Conservation (phyloP, 2,113 vertebrate species). For the Mustela lutreola region DNA sequence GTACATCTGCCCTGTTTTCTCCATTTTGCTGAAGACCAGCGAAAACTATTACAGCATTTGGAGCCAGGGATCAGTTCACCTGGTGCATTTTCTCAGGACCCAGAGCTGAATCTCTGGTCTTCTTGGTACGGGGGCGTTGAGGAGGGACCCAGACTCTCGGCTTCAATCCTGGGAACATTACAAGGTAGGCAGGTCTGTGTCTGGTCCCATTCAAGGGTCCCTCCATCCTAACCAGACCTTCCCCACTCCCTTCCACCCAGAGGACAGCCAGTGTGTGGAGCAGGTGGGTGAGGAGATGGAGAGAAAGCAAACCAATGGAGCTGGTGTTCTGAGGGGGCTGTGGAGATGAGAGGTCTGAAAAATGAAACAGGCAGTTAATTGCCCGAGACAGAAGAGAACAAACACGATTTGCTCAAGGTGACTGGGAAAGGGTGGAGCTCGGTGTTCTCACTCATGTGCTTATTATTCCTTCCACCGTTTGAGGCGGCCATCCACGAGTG, state of each 20-base stretch:
- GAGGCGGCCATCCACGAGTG: neutral
- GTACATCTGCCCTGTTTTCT: neutral
- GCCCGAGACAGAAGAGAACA: slow-evolving; percentile 2
- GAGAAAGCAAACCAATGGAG: neutral
- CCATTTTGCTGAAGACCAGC: neutral
- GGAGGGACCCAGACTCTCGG: neutral
- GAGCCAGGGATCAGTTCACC: neutral
- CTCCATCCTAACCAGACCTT: neutral
- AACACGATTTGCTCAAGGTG: slow-evolving; percentile 11
- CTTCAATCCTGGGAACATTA: neutral
- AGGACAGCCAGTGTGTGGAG: neutral
- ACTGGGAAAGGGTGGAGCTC: neutral
- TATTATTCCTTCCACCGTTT: neutral
- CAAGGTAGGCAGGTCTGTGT: neutral
- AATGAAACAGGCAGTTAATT: slow-evolving; percentile 50
- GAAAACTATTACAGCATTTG: neutral
- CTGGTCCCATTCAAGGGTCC: neutral
- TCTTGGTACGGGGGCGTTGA: neutral
- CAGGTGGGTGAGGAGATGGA: neutral
- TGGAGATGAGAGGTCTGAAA: slow-evolving; percentile 37
- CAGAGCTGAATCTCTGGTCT: neutral
- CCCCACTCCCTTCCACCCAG: neutral
- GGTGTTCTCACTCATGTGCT: neutral
- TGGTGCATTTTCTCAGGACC: neutral
- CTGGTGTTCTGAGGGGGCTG: neutral